phyloP scores from a whole-genome alignment of 2,797 vertebrate species.

The Pangasius sanitwongsei region DNA sequence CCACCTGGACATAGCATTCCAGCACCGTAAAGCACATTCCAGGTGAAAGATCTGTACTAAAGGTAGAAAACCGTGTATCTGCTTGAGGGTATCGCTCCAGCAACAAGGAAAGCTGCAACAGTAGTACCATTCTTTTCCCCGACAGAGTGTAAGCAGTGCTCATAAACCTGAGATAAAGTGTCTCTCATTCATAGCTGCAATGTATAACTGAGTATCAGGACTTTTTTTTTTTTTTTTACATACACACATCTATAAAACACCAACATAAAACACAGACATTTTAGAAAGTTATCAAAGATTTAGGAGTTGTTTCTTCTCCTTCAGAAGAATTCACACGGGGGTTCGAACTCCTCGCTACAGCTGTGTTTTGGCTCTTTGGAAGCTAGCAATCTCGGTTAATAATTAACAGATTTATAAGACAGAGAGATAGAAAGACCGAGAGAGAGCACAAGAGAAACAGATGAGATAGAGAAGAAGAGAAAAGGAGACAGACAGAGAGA shows the following conservation, averaged over 20 bases:
- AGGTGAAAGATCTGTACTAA: background rate
- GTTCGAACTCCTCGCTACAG: constrained; percentile 67
- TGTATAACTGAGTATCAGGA: background rate
- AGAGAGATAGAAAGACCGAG: constrained; percentile 34
- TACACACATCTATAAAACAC: background rate
- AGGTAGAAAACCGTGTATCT: background rate
- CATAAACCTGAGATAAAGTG: background rate
- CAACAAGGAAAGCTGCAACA: background rate
- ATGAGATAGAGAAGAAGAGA: background rate
- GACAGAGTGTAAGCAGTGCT: too few species aligned
- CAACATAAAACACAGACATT: too few species aligned
- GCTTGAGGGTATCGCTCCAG: too few species aligned
- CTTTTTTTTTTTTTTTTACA: background rate
- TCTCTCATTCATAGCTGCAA: background rate
- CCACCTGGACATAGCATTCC: background rate
- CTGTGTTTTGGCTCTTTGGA: constrained; percentile 75
- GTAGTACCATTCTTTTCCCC: background rate
- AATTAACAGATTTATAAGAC: constrained; percentile 72
- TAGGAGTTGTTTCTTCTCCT: background rate
- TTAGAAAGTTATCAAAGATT: background rate
- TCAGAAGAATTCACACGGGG: constrained; percentile 35
- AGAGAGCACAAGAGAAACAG: background rate
- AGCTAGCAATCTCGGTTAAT: constrained; percentile 75
- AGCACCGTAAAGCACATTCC: background rate
- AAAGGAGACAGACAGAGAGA: constrained; percentile 42